Percentiles rank a stretch among this genome's conserved stretches.
Conservation (phyloP, 2,888 invertebrate genomes). For the Pachymerium ferrugineum region DNA sequence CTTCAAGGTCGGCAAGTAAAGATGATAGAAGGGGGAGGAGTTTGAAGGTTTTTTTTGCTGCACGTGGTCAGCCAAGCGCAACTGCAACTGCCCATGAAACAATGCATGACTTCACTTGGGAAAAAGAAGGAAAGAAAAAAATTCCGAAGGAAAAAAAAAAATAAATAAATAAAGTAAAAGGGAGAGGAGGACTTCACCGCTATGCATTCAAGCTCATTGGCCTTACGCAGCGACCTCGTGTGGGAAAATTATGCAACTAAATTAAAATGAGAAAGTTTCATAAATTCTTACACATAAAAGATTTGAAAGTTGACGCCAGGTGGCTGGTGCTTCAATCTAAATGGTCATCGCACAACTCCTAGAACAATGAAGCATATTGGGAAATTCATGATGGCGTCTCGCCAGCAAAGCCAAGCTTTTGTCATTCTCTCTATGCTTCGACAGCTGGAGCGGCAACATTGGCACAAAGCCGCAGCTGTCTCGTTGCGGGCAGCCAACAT, state of each 20-base stretch:
- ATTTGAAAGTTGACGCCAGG: neutral
- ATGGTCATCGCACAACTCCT: slow-evolving; percentile 2
- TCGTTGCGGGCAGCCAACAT: slow-evolving; percentile 20
- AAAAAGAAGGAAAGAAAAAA: neutral
- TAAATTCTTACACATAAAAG: too few species aligned
- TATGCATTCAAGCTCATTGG: neutral
- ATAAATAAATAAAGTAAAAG: neutral
- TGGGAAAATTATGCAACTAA: neutral
- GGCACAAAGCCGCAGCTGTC: slow-evolving; percentile 27
- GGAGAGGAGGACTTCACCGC: neutral
- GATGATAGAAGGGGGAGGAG: slow-evolving; percentile 24
- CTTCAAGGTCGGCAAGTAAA: slow-evolving; percentile 23
- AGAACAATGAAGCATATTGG: slow-evolving; percentile 5
- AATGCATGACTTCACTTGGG: slow-evolving; percentile 19
- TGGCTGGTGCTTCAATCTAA: neutral
- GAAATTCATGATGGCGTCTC: slow-evolving; percentile 16
- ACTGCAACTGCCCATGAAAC: slow-evolving; percentile 27
- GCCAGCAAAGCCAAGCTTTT: slow-evolving; percentile 22
- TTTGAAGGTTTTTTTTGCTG: neutral
- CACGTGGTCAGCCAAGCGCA: slow-evolving; percentile 20
- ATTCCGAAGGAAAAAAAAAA: neutral
- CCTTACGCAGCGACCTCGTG: slow-evolving; percentile 17
- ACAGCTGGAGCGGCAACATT: slow-evolving; percentile 24
- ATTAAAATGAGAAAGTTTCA: neutral
- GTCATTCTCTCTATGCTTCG: slow-evolving; percentile 10